Conservation (phyloP, 2,113 vertebrate genomes). For the Chaetorhynchus papuensis region DNA sequence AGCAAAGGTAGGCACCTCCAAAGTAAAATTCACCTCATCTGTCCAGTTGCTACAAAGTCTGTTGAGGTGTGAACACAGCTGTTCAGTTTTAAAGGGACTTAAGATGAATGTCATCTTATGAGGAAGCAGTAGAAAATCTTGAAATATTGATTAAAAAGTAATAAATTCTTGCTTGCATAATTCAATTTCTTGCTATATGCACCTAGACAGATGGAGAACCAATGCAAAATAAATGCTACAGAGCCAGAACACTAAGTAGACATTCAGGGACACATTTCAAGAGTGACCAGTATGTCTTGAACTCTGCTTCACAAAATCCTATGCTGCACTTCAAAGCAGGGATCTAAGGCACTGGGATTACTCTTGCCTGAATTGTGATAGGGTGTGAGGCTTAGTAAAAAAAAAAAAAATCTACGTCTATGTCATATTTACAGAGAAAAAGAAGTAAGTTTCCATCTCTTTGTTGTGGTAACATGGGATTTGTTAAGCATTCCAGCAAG, state of each 20-base stretch:
- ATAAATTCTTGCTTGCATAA: not conserved
- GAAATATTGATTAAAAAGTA: not conserved
- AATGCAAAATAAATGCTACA: not conserved
- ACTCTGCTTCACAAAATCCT: not conserved
- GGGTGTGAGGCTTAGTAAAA: not conserved
- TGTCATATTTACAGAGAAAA: not conserved
- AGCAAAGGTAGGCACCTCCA: not conserved
- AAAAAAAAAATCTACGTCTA: not conserved
- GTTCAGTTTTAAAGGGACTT: not conserved
- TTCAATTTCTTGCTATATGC: not conserved
- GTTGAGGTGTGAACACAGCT: not conserved
- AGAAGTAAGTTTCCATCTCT: slow-evolving; percentile 6
- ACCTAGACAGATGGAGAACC: not conserved
- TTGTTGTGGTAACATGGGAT: not conserved
- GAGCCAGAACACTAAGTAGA: not conserved
- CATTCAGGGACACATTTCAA: not conserved
- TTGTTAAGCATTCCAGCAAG: not conserved
- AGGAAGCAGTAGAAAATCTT: not conserved
- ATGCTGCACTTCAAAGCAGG: not conserved
- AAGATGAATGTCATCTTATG: not conserved
- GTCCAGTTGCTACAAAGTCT: not conserved
- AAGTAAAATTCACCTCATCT: not conserved
- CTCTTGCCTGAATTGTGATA: not conserved
- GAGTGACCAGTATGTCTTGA: not conserved
- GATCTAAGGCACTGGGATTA: not conserved